Base-by-base conservation (phyloP, 1,140 invertebrate species). In the Drosophila subpulchrella region DNA sequence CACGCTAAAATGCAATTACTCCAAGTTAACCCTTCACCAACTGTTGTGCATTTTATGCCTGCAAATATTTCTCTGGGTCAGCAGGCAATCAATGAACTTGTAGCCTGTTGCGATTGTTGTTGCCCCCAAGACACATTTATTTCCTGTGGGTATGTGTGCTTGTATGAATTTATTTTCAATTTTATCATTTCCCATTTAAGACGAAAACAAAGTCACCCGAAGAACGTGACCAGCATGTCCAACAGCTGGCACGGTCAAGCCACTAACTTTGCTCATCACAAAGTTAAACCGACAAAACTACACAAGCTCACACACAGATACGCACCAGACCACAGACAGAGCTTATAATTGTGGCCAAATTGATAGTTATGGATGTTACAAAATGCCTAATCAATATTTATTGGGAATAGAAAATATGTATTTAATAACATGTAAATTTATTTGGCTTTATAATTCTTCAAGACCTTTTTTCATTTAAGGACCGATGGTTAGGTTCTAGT, bases 131-230 rank as follows among this genome's bases (percentile, higher is more conserved):
- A 57, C 65, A 71, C 51, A 50, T 58, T 48, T 48, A 41, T 41
- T 71, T 71, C 50, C 67, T 71, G 47, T 50, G 65, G 13, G 47
- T 27, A 32, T 41, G 61, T 62, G 59, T 68, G 61, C 66, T 66
- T 68, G 46, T 71, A 71, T 71, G 74, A 78, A 88, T 88, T 88
- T 85, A 88, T 86, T 86, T 71, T 86, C 83, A 88, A 88, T 88
- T 88, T 88, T 89, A 86, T 83, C 79, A 88, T 83, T 88, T 89
- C 76, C 80, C 76, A 88, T 88, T 88, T 89, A 88, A 86, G 84
- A 88, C 83, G 84, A 89, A 88, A 83, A 83, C 83, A 88, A 88
- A 88, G 84, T 88, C 83, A 88, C 84, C 75, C 60, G 66, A 73
- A 56, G 84, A 68, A 89, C 83, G 83, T 88, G 83, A 82, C 80